Base-by-base conservation (phyloP, 2,113 vertebrate species). In the Cariama cristata region DNA sequence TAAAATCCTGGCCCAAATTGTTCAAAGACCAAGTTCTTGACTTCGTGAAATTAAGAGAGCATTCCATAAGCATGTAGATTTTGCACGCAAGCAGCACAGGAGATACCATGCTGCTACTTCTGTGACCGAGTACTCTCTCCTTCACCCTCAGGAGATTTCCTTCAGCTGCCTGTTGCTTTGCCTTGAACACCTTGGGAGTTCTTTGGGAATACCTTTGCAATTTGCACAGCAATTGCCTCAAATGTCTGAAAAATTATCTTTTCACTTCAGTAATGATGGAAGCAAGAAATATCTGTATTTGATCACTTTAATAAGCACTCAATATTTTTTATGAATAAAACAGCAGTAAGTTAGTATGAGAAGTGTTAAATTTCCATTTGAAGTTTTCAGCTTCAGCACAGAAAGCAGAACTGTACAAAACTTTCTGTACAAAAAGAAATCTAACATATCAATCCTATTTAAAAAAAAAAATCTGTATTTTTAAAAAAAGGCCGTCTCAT, bases 51-150 rank as follows among this genome's bases (percentile, higher is more conserved):
- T 6, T 19, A 92, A 56, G 40, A 35, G 0, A 22, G 38, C 16
- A 40, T 64, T 21, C 55, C 24, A 10, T 26, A n/a, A 42, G n/a
- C 17, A 20, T 0, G 0, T 0, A 27, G 33, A 33, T 59, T 72
- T 77, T 71, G 26, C 35, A 56, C 5, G 3, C 17, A 38, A 21
- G 68, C 59, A 87, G 55, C 38, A 50, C 9, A 56, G 20, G 80
- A 58, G 38, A 84, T 15, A 38, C 49, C 22, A 13, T 12, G 24
- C 28, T 63, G 32, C 9, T 82, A 74, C 23, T 59, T 44, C 47
- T 80, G 33, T 44, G 63, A 73, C 40, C 49, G 72, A 66, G 12
- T 62, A n/a, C 22, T 82, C 10, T 15, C 22, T 67, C 23, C 13
- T 21, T 53, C 19, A 33, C 12, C 4, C 38, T 44, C 60, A 53